A percentile compares a stretch with the other conserved stretches of the same genome.
Evolutionary conservation across 1,140 invertebrate genomes (phyloP).

Genomic region (Chionoecetes opilio): DNA sequence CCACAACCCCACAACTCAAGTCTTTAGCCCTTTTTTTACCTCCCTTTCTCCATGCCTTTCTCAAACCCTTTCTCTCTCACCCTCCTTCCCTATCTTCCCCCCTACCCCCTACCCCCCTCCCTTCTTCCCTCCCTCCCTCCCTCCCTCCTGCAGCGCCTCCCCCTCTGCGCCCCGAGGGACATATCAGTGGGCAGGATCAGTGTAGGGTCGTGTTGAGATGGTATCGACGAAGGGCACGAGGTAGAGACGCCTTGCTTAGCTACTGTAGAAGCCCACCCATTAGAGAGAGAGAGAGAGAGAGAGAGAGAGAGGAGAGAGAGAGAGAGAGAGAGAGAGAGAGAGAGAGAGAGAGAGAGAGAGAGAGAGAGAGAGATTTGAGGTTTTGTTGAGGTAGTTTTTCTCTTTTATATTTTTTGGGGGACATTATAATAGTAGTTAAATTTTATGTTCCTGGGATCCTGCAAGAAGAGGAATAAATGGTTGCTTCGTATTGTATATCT

Average conservation of each 20-base stretch:
- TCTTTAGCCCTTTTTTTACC: too few relatives aligned
- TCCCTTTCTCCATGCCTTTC: too few relatives aligned
- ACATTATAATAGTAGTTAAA: too few relatives aligned
- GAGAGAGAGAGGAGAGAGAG: neutral
- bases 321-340: too few relatives aligned
- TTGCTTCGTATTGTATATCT: too few relatives aligned
- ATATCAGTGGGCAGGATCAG: neutral
- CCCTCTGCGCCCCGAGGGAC: neutral
- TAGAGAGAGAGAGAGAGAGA: constrained; percentile 28
- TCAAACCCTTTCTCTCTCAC: neutral
- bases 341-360: too few relatives aligned
- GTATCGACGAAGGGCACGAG: neutral
- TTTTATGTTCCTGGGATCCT: too few relatives aligned
- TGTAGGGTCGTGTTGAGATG: neutral
- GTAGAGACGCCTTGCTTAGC: neutral
- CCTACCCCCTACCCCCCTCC: neutral
- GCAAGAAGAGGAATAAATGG: too few relatives aligned
- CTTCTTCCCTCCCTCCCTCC: neutral
- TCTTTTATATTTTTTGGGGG: too few relatives aligned
- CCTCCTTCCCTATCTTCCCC: neutral
- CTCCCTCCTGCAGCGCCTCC: neutral
- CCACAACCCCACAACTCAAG: too few relatives aligned
- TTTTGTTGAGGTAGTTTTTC: too few relatives aligned
- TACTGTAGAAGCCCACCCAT: neutral
- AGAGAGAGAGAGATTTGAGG: too few relatives aligned